These are phyloP conservation scores for Pachypsylla venusta DNA, from an alignment of 1,140 invertebrate genomes.

Conservation along the genomic window DNA sequence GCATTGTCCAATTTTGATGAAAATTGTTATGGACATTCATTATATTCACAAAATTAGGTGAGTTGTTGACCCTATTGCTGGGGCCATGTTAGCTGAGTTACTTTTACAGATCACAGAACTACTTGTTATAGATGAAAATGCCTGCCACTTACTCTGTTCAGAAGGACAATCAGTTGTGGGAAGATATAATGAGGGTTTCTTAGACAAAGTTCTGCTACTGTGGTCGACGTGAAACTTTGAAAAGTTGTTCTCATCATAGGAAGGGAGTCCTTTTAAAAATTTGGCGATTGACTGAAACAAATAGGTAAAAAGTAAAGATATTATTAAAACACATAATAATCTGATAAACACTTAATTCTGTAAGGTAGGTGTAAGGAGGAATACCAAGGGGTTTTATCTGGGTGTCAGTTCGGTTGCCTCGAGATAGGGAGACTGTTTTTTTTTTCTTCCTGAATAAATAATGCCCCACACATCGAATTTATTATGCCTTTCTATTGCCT, in stretches of 20 bases:
- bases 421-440: too few species aligned
- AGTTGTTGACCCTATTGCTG: neutral
- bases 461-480: too few species aligned
- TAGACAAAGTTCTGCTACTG: slow-evolving; percentile 45
- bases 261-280: slow-evolving; percentile 80
- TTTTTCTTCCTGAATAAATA: too few species aligned
- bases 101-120: neutral
- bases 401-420: too few species aligned
- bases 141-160: slow-evolving; percentile 55
- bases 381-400: too few species aligned
- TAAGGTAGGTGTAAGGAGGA: too few species aligned
- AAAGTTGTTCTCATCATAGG: slow-evolving; percentile 81
- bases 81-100: neutral
- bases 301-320: neutral
- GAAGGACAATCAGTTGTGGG: slow-evolving; percentile 78
- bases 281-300: slow-evolving; percentile 57
- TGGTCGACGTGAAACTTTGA: slow-evolving; percentile 73
- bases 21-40: neutral
- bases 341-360: too few species aligned
- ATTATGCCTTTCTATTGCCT: too few species aligned
- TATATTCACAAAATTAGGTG: neutral
- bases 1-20: neutral
- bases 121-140: neutral
- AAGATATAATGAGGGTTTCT: slow-evolving; percentile 75
- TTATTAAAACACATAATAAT: neutral